phyloP scores from a whole-genome alignment of 2,888 invertebrate genomes.

The Xestia xanthographa region DNA sequence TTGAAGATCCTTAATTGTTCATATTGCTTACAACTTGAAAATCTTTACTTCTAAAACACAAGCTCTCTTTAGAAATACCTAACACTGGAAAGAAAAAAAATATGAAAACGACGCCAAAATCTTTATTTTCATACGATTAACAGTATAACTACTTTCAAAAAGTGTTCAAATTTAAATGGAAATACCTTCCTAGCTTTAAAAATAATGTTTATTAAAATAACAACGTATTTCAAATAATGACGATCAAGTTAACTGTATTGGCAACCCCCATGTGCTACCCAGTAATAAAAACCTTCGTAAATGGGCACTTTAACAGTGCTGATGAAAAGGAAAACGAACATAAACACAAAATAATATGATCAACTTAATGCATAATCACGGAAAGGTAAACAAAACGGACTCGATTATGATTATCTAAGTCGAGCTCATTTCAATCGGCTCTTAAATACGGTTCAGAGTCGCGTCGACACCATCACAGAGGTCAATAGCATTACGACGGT shows the following conservation, averaged over 20 bases:
- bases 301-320: conserved; percentile 1
- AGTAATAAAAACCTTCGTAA: conserved; percentile 30
- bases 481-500: conserved; percentile 77
- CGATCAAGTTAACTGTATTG: background rate
- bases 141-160: background rate
- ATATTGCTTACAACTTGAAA: background rate
- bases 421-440: conserved; percentile 56
- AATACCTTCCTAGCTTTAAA: background rate
- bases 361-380: conserved; percentile 31
- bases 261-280: background rate
- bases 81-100: background rate
- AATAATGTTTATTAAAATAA: background rate
- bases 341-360: conserved; percentile 36
- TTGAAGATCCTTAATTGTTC: background rate
- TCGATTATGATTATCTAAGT: conserved; percentile 58
- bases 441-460: conserved; percentile 66
- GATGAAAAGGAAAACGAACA: conserved; percentile 14
- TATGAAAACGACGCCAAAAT: background rate
- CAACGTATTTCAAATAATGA: conserved; percentile 5
- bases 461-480: conserved; percentile 72
- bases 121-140: background rate
- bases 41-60: background rate
- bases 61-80: too few relatives aligned
- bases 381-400: conserved; percentile 40
- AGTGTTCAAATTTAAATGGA: background rate